A percentile compares a stretch with the other conserved stretches of the same genome.
These are phyloP conservation scores for Autographa pulchrina DNA, from an alignment of 2,888 invertebrate genomes.

Conservation along the genomic window DNA sequence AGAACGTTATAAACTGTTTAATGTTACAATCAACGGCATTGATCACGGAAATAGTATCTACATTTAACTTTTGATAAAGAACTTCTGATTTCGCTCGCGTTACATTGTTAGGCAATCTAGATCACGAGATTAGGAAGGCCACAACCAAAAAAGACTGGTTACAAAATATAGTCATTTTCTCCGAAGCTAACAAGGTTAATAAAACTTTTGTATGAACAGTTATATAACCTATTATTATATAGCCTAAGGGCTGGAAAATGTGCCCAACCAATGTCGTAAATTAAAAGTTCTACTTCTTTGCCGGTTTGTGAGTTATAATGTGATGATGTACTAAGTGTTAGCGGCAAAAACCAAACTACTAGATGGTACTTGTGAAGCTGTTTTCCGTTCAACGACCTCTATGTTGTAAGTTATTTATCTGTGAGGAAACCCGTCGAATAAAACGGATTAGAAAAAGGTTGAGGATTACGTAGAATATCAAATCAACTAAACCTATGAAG, in stretches of 20 bases:
- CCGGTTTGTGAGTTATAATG: neutral
- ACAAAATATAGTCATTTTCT: neutral
- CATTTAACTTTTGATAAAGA: neutral
- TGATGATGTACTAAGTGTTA: neutral
- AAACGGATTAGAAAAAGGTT: neutral
- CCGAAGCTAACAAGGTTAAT: neutral
- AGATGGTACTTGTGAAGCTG: neutral
- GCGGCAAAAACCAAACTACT: neutral
- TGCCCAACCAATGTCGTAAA: neutral
- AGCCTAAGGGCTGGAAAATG: neutral
- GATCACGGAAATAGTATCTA: constrained; percentile 2
- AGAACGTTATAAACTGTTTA: neutral
- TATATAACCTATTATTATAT: neutral
- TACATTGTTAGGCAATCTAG: constrained; percentile 5
- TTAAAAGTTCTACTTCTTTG: neutral
- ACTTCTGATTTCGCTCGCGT: neutral
- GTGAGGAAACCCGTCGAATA: neutral
- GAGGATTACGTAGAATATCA: neutral
- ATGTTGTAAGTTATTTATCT: constrained; percentile 1
- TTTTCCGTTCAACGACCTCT: neutral
- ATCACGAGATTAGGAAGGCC: constrained; percentile 10
- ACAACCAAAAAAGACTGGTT: neutral
- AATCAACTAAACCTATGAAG: neutral
- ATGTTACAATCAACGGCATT: constrained; percentile 10
- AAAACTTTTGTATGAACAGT: neutral